These are phyloP conservation scores for Sula dactylatra DNA, from an alignment of 2,113 vertebrate genomes.

Conservation along the genomic window DNA sequence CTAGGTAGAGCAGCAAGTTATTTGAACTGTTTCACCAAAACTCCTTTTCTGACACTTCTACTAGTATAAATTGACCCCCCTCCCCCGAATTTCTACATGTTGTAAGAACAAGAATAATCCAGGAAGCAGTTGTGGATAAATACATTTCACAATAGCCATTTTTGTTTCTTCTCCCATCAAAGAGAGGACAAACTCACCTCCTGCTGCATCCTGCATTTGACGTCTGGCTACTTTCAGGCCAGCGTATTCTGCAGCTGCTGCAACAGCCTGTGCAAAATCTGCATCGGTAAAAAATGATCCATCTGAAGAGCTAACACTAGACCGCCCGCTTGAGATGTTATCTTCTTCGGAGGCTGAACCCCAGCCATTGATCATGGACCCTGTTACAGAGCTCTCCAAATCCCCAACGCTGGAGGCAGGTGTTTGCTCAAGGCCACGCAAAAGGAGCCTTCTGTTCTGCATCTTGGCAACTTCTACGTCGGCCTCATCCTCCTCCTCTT, in stretches of 20 bases:
- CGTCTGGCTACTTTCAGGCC: conserved; percentile 89
- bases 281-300: conserved; percentile 99
- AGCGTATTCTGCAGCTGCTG: conserved; percentile 92
- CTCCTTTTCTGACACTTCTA: not conserved
- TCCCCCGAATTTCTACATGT: not conserved
- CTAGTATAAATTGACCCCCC: not conserved
- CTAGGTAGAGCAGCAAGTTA: not conserved
- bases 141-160: not conserved
- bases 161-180: not conserved
- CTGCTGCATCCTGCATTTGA: conserved; percentile 82
- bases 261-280: conserved; percentile 96
- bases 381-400: conserved; percentile 95
- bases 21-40: not conserved
- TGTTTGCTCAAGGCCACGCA: conserved; percentile 94
- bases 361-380: conserved; percentile 99
- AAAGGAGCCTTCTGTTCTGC: conserved; percentile 86
- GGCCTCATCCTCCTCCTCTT: conserved; percentile 86
- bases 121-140: not conserved
- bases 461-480: conserved; percentile 91
- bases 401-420: conserved; percentile 96
- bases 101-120: not conserved
- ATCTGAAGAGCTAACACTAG: conserved; percentile 94
- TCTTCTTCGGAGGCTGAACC: conserved; percentile 97
- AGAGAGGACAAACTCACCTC: conserved; percentile 43
- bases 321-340: conserved; percentile 94